Evolutionary conservation across 2,888 invertebrate species (phyloP).

Genomic region (Ptilodon capucinus): DNA sequence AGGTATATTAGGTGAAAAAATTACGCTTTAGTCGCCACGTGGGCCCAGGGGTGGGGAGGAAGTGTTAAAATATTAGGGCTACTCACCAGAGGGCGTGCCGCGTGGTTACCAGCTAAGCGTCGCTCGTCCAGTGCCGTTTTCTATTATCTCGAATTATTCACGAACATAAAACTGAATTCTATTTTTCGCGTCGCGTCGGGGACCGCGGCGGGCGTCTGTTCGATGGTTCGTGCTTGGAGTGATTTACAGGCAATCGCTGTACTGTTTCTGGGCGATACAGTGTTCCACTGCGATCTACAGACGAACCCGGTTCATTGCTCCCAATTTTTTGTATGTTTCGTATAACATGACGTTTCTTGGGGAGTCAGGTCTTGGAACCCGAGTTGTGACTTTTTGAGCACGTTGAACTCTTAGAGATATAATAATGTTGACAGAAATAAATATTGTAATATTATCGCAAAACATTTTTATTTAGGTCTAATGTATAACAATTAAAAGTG

Average conservation of each 20-base stretch:
- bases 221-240: conserved; percentile 63
- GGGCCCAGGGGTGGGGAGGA: conserved; percentile 39
- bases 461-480: neutral
- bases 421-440: conserved; percentile 12
- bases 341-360: conserved; percentile 18
- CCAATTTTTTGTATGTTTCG: conserved; percentile 27
- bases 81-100: conserved; percentile 73
- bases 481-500: conserved; percentile 3
- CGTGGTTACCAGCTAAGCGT: conserved; percentile 57
- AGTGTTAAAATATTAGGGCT: conserved; percentile 26
- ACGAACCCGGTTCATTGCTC: conserved; percentile 61
- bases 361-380: conserved; percentile 11
- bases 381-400: conserved; percentile 9
- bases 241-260: conserved; percentile 66
- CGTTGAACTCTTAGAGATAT: conserved; percentile 14
- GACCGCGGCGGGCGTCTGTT: conserved; percentile 57
- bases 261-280: conserved; percentile 71
- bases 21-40: conserved; percentile 36
- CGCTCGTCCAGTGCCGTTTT: conserved; percentile 62
- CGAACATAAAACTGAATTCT: conserved; percentile 70
- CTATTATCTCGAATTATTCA: conserved; percentile 72
- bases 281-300: conserved; percentile 46
- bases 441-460: conserved; percentile 3
- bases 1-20: conserved; percentile 34
- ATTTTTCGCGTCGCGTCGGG: conserved; percentile 73